A percentile compares a stretch with the other conserved stretches of the same genome.
phyloP scores from a whole-genome alignment of 2,888 invertebrate genomes.

The Epinotia demarniana region DNA sequence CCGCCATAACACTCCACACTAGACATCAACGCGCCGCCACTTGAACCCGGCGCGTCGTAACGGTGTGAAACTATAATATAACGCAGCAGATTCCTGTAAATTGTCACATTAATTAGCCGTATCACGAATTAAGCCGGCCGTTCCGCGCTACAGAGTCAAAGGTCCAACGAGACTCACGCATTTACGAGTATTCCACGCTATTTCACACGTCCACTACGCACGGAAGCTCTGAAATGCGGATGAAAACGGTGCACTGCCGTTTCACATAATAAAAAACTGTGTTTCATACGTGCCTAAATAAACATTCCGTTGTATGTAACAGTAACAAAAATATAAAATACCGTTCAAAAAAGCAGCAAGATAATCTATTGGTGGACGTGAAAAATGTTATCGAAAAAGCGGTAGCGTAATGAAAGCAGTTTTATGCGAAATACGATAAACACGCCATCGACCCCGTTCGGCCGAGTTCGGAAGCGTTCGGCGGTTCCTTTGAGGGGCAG shows the following conservation, averaged over 20 bases:
- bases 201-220: constrained; percentile 38
- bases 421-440: constrained; percentile 65
- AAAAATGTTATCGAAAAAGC: constrained; percentile 45
- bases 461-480: constrained; percentile 63
- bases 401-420: constrained; percentile 47
- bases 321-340: constrained; percentile 41
- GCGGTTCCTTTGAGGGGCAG: constrained; percentile 73
- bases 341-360: constrained; percentile 43
- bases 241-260: constrained; percentile 47
- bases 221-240: constrained; percentile 46
- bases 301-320: constrained; percentile 44
- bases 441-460: constrained; percentile 67
- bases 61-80: constrained; percentile 62
- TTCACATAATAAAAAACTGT: constrained; percentile 52
- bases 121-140: constrained; percentile 58
- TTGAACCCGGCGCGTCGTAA: constrained; percentile 51
- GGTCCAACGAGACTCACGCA: constrained; percentile 68
- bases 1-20: constrained; percentile 46
- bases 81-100: constrained; percentile 56
- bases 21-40: constrained; percentile 52
- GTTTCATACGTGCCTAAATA: constrained; percentile 49
- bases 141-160: constrained; percentile 68
- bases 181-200: constrained; percentile 44
- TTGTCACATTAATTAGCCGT: constrained; percentile 68
- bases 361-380: constrained; percentile 45